A percentile compares a stretch with the other conserved stretches of the same genome.
phyloP scores from a whole-genome alignment of 2,888 invertebrate genomes.

The Habroteleia sp. region DNA sequence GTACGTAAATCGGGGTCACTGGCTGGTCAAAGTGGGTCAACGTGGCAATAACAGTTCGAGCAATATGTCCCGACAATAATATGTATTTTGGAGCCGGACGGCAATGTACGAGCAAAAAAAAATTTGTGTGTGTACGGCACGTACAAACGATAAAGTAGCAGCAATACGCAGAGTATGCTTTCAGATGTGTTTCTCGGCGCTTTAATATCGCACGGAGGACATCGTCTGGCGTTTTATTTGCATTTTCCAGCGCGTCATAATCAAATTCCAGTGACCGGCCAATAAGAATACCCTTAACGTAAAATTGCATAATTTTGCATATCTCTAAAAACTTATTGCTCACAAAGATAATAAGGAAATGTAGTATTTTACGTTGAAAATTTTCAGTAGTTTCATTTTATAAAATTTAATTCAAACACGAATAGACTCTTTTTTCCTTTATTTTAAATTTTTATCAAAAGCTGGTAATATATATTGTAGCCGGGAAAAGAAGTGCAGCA shows the following conservation, averaged over 20 bases:
- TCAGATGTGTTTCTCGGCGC: conserved; percentile 13
- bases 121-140: conserved; percentile 33
- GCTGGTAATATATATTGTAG: too few relatives aligned
- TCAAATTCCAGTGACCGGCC: conserved; percentile 40
- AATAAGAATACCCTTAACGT: conserved; percentile 2
- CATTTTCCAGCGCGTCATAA: conserved; percentile 52
- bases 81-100: conserved; percentile 39
- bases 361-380: too few relatives aligned
- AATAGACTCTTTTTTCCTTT: too few relatives aligned
- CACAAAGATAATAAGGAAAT: too few relatives aligned
- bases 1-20: conserved; percentile 43
- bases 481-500: too few relatives aligned
- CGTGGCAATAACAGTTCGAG: conserved; percentile 57
- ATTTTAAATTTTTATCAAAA: too few relatives aligned
- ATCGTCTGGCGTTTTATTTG: conserved; percentile 49
- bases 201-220: conserved; percentile 28
- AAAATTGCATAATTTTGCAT: background rate
- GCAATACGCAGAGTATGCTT: conserved; percentile 18
- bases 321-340: background rate
- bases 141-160: conserved; percentile 45
- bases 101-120: conserved; percentile 28
- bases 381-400: too few relatives aligned
- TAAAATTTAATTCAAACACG: too few relatives aligned
- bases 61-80: conserved; percentile 61
- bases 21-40: conserved; percentile 51